phyloP scores from a whole-genome alignment of 2,797 vertebrate genomes.

The Sandelia bainsii region DNA sequence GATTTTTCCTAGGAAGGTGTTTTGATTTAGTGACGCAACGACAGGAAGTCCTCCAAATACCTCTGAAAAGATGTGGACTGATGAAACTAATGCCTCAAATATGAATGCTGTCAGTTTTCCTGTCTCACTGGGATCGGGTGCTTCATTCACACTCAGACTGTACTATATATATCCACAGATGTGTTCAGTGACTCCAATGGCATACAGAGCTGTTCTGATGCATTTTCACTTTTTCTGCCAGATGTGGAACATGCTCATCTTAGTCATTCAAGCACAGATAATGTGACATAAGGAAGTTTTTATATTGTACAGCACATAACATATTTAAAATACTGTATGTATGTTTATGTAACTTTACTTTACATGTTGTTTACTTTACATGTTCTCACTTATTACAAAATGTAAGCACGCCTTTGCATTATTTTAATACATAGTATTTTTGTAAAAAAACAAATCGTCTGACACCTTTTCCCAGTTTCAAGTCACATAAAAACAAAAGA shows the following conservation, averaged over 20 bases:
- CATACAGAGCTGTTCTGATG: slow-evolving; percentile 5
- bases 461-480: not conserved
- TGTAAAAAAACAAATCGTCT: not conserved
- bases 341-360: not conserved
- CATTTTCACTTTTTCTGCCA: not conserved
- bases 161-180: not conserved
- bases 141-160: not conserved
- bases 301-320: not conserved
- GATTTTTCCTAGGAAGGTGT: not conserved
- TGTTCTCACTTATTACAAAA: not conserved
- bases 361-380: not conserved
- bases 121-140: not conserved
- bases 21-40: slow-evolving; percentile 6
- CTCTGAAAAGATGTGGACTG: slow-evolving; percentile 15
- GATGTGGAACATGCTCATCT: slow-evolving; percentile 16
- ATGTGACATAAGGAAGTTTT: not conserved
- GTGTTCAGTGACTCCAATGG: slow-evolving; percentile 2
- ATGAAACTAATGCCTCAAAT: slow-evolving; percentile 8
- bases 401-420: not conserved
- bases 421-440: not conserved
- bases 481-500: not conserved
- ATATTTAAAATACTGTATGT: too few relatives aligned
- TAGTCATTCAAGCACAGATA: not conserved
- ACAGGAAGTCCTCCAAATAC: slow-evolving; percentile 28
- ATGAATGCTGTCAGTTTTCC: not conserved